Evolutionary conservation across 2,113 vertebrate species (phyloP).

Genomic region (Puffinus mauretanicus): DNA sequence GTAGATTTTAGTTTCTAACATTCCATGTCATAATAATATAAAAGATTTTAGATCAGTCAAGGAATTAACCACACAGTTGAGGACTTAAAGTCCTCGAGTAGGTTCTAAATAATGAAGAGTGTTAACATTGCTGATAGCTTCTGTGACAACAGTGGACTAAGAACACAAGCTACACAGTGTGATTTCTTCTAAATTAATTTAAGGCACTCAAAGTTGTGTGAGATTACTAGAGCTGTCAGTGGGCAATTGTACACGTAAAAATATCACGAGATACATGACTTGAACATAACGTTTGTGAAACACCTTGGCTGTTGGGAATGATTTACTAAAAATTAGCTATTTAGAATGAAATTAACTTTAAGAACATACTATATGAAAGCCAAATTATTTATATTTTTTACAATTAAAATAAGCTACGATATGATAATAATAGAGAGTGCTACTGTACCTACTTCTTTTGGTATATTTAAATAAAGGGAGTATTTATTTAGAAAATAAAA

Average conservation of each 20-base stretch:
- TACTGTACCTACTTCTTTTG: neutral
- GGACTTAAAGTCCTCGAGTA: neutral
- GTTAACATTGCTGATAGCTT: neutral
- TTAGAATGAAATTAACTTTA: neutral
- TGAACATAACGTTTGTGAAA: neutral
- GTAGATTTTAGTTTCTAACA: neutral
- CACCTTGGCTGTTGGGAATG: neutral
- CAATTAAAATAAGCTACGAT: neutral
- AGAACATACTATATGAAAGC: neutral
- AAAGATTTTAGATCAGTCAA: neutral
- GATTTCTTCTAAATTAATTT: neutral
- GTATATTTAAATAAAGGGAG: neutral
- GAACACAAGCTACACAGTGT: neutral
- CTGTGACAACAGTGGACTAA: neutral
- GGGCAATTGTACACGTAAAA: neutral
- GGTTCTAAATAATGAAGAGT: neutral
- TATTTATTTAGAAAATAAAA: neutral
- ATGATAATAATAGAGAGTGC: neutral
- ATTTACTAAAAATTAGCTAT: neutral
- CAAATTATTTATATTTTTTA: neutral
- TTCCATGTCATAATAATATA: neutral
- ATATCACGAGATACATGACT: neutral
- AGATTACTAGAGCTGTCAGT: neutral
- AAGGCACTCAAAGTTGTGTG: neutral
- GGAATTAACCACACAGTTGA: neutral